Conservation (phyloP, 2,113 vertebrate genomes). For the Eulacestoma nigropectus region DNA sequence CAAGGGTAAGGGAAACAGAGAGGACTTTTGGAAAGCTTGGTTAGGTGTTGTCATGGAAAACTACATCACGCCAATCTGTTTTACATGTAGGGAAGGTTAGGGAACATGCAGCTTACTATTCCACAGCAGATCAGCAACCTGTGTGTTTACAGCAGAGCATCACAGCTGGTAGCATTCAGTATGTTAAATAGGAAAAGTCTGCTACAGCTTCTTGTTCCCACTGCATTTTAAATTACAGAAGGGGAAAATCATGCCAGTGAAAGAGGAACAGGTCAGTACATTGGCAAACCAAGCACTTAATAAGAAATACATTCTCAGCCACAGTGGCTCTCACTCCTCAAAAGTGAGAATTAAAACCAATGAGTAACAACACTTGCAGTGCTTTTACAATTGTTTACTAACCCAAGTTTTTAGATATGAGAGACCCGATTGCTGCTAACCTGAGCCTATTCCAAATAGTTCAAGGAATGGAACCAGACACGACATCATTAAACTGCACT, state of each 20-base stretch:
- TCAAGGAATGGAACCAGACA: neutral
- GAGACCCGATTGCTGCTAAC: neutral
- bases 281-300: neutral
- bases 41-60: neutral
- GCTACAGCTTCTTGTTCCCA: neutral
- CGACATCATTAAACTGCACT: neutral
- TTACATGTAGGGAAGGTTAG: neutral
- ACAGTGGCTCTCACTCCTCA: neutral
- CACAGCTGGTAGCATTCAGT: neutral
- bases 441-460: neutral
- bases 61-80: fast-evolving
- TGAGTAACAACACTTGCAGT: neutral
- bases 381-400: neutral
- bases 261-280: neutral
- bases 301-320: neutral
- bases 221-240: neutral
- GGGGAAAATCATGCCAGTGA: neutral
- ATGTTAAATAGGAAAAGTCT: neutral
- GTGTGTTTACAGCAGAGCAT: neutral
- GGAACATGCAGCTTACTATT: neutral
- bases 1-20: neutral
- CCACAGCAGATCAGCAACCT: neutral
- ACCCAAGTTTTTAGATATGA: fast-evolving
- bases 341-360: neutral
- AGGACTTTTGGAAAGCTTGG: neutral